Evolutionary conservation across 2,797 vertebrate species (phyloP).

Genomic region (Typhlichthys subterraneus): DNA sequence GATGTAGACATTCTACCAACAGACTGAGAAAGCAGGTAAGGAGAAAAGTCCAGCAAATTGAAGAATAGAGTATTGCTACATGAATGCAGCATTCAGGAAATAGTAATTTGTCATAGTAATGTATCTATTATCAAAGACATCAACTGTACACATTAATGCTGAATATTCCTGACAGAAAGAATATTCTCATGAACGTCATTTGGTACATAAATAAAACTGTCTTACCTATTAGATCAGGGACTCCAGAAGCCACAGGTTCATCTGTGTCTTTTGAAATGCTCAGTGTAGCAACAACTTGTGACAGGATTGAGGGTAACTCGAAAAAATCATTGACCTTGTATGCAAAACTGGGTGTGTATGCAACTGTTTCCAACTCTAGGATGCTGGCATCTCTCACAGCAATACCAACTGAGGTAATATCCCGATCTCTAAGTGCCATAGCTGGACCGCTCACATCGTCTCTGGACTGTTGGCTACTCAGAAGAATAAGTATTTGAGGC

Average conservation of each 20-base stretch:
- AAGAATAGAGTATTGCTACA: background rate
- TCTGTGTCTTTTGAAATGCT: conserved; percentile 51
- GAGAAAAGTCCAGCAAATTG: too few relatives aligned
- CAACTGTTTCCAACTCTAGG: conserved; percentile 83
- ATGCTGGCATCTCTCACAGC: conserved; percentile 80
- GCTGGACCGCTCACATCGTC: conserved; percentile 84
- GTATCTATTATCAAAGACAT: background rate
- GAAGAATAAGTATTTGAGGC: conserved; percentile 85
- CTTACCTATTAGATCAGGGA: conserved; percentile 68
- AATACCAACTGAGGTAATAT: conserved; percentile 79
- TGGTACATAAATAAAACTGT: conserved; percentile 7
- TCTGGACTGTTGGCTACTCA: conserved; percentile 80
- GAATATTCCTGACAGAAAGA: conserved; percentile 1
- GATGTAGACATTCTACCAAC: background rate
- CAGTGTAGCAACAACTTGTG: conserved; percentile 60
- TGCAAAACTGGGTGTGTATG: conserved; percentile 79
- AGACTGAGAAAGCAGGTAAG: conserved; percentile 3
- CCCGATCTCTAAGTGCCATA: conserved; percentile 76
- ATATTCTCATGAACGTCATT: background rate
- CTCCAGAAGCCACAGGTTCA: conserved; percentile 44
- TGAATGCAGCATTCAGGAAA: conserved; percentile 1
- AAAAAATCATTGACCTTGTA: conserved; percentile 77
- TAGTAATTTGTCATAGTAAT: background rate
- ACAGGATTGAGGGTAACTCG: conserved; percentile 75
- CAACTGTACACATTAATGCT: background rate